Evolutionary conservation across 2,888 invertebrate species (phyloP).

Genomic region (Nineta flava): DNA sequence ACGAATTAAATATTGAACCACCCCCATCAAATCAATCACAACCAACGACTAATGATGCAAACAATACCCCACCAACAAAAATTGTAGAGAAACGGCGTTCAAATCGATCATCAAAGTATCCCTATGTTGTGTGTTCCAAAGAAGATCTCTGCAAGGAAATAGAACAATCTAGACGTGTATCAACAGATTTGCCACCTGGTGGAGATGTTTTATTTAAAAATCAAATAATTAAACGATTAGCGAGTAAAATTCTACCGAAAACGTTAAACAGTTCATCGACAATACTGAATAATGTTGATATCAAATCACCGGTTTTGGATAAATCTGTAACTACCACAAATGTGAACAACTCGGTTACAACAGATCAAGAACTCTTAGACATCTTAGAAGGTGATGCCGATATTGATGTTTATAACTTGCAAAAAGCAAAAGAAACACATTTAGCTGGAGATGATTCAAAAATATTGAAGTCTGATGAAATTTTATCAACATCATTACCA

Average conservation of each 20-base stretch:
- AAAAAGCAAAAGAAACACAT: slow-evolving; percentile 10
- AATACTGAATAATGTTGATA: not conserved
- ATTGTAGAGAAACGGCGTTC: not conserved
- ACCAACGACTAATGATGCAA: not conserved
- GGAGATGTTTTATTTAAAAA: slow-evolving; percentile 34
- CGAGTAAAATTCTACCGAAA: slow-evolving; percentile 25
- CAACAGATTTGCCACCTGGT: slow-evolving; percentile 22
- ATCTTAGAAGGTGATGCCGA: slow-evolving; percentile 39
- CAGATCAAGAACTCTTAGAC: slow-evolving; percentile 36
- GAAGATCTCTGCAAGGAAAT: slow-evolving; percentile 37
- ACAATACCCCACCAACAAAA: not conserved
- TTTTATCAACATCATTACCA: not conserved
- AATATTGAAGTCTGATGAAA: not conserved
- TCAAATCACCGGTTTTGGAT: not conserved
- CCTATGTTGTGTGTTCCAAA: slow-evolving; percentile 29
- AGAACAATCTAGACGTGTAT: slow-evolving; percentile 30
- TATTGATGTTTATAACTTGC: slow-evolving; percentile 25
- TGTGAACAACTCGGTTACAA: slow-evolving; percentile 14
- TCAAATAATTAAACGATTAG: slow-evolving; percentile 33
- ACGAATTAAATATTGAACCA: not conserved
- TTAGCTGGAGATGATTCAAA: not conserved
- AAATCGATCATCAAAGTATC: slow-evolving; percentile 6
- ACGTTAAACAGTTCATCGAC: slow-evolving; percentile 8
- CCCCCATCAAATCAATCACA: not conserved
- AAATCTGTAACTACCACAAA: not conserved